Conservation (phyloP, 2,113 vertebrate genomes). For the Jacana jacana region DNA sequence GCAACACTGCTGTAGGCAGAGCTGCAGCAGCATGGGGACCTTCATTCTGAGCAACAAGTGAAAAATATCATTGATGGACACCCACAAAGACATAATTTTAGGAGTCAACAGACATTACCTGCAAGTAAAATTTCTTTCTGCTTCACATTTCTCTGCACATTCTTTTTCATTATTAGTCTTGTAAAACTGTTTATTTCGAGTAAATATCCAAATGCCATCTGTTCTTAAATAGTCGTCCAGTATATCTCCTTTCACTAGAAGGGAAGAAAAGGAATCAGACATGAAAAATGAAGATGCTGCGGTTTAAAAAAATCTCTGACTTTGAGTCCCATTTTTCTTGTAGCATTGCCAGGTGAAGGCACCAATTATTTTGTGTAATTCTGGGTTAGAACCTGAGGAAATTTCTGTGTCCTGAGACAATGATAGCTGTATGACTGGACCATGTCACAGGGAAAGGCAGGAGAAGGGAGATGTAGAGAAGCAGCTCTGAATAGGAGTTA, state of each 20-base stretch:
- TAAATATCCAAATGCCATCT: constrained; percentile 69
- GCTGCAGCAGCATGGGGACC: neutral
- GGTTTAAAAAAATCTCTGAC: neutral
- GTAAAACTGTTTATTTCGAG: constrained; percentile 9
- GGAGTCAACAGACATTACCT: constrained; percentile 52
- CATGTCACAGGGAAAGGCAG: neutral
- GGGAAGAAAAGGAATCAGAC: neutral
- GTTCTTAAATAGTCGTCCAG: constrained; percentile 71
- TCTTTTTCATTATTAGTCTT: neutral
- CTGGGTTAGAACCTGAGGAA: neutral
- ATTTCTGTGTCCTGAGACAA: neutral
- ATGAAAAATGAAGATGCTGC: neutral
- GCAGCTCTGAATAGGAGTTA: neutral
- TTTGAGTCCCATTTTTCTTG: neutral
- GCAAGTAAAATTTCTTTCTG: constrained; percentile 71
- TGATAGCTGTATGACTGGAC: neutral
- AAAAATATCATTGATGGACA: neutral
- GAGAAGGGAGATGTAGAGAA: neutral
- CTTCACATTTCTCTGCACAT: constrained; percentile 72
- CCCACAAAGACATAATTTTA: neutral
- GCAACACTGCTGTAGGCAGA: neutral
- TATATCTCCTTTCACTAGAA: constrained; percentile 62
- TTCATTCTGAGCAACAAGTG: neutral
- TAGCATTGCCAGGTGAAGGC: neutral
- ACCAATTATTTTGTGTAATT: neutral